Base-by-base conservation (phyloP, 2,113 vertebrate species). In the Halichoerus grypus region DNA sequence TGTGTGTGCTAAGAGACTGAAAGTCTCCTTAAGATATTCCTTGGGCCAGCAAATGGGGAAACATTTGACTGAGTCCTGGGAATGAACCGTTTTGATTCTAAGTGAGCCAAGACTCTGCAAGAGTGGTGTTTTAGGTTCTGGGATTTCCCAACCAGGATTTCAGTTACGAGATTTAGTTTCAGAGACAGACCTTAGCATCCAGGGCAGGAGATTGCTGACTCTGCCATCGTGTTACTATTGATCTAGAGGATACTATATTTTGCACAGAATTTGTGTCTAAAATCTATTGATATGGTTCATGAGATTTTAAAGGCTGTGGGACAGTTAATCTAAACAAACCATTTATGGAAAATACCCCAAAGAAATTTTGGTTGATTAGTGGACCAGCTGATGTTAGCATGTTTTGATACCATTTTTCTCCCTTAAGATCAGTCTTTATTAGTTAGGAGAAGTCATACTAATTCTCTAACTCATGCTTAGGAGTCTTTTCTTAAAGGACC, bases 241-340 rank as follows among this genome's bases (percentile, higher is more conserved):
- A 85, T 83, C 19, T 80, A 85, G 72, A 59, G 77, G 51, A 88
- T 84, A 57, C 42, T 81, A 39, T 5, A 59, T 42, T 71, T 76
- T 79, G 46, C 15, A 86, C 21, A 94, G 84, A 95, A 95, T 59
- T 36, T 1, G 4, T 39, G 4, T 89, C 5, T 93, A 74, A 46
- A 63, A 82, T 67, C 15, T 91, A n/a, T 95, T 91, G 84, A 85
- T 9, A 33, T 11, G 24, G 22, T 76, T 94, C 57, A 59, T 91
- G 94, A 93, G n/a, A 59, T 81, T 93, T 97, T 93, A 82, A 3
- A 92, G 59, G 33, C 65, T 95, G 69, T 94, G 46, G 51, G 42
- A 5, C 39, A 88, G 67, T 81, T 95, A 93, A 88, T 49, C 12
- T 49, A 91, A 86, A 33, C 4, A 63, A 88, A 84, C 46, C 19